Conservation (phyloP, 2,797 vertebrate genomes). For the Sebastes cheni region DNA sequence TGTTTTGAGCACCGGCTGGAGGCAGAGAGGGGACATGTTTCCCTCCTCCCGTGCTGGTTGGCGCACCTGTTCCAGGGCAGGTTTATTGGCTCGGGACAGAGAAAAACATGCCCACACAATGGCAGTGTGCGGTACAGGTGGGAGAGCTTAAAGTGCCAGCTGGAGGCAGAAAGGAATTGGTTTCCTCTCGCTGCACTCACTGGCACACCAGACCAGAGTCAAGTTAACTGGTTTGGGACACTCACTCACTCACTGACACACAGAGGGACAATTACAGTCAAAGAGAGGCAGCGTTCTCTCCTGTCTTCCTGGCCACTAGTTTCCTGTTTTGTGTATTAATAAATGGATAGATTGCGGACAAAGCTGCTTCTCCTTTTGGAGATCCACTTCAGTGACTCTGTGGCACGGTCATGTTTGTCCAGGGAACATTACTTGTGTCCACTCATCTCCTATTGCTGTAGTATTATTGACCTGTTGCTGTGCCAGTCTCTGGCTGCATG, state of each 20-base stretch:
- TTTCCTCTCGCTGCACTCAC: background rate
- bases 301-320: background rate
- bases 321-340: background rate
- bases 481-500: background rate
- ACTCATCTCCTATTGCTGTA: background rate
- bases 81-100: slow-evolving; percentile 51
- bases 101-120: slow-evolving; percentile 35
- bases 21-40: slow-evolving; percentile 14
- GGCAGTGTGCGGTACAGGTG: slow-evolving; percentile 12
- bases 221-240: background rate
- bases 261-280: background rate
- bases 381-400: background rate
- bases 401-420: background rate
- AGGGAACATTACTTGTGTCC: background rate
- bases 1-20: slow-evolving; percentile 41
- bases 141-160: slow-evolving; percentile 5
- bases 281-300: background rate
- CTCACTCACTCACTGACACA: background rate
- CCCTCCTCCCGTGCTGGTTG: slow-evolving; percentile 28
- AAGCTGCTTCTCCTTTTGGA: background rate
- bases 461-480: background rate
- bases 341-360: background rate
- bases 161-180: slow-evolving; percentile 6
- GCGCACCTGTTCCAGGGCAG: slow-evolving; percentile 43
- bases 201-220: background rate